phyloP scores from a whole-genome alignment of 1,140 invertebrate genomes.

The Plectrocnemia conspersa region DNA sequence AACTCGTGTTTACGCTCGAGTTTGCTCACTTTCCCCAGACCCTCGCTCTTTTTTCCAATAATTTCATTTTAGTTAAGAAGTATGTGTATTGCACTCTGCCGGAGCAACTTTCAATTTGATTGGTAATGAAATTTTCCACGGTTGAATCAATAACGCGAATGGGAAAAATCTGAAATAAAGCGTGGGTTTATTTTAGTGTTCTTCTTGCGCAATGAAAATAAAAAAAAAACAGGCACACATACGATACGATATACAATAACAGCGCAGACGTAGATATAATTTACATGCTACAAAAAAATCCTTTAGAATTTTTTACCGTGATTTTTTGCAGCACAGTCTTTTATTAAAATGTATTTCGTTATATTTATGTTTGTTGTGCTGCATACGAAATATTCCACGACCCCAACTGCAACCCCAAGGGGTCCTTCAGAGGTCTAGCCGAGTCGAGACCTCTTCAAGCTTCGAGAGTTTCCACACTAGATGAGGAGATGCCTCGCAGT shows the following conservation, averaged over 20 bases:
- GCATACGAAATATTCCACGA: neutral
- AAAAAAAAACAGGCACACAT: too few species aligned
- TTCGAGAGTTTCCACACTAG: neutral
- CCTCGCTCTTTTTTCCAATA: constrained; percentile 25
- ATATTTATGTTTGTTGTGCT: neutral
- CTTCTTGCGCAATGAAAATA: too few species aligned
- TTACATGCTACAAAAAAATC: too few species aligned
- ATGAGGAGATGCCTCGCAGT: too few species aligned
- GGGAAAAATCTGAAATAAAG: constrained; percentile 17
- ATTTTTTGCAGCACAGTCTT: too few species aligned
- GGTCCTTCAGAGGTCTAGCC: constrained; percentile 5
- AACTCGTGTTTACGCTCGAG: neutral
- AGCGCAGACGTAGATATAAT: too few species aligned
- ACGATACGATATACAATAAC: too few species aligned
- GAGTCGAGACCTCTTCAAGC: neutral
- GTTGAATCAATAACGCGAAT: constrained; percentile 23
- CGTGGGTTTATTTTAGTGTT: too few species aligned
- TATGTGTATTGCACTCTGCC: constrained; percentile 29
- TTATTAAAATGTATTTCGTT: constrained; percentile 1
- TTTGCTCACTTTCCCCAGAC: constrained; percentile 8
- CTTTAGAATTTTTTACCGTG: too few species aligned
- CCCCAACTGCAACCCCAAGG: neutral
- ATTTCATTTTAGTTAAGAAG: constrained; percentile 30
- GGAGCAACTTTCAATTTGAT: constrained; percentile 31
- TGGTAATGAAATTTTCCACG: constrained; percentile 34